Conservation (phyloP, 2,797 vertebrate genomes). For the Macroramphosus scolopax region DNA sequence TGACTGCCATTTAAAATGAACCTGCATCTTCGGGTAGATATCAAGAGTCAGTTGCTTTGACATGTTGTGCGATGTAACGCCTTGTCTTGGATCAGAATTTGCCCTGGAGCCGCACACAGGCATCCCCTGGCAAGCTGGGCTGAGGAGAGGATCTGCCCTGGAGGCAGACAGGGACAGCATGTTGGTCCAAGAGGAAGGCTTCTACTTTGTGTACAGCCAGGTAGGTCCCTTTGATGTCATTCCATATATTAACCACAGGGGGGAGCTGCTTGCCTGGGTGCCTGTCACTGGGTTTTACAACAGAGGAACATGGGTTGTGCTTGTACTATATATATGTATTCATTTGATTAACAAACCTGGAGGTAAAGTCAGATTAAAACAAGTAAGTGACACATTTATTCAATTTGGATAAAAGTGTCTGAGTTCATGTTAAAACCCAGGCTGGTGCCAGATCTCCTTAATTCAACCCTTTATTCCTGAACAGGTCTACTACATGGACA, state of each 20-base stretch:
- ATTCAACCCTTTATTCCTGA: slow-evolving; percentile 4
- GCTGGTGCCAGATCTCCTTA: not conserved
- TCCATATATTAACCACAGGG: slow-evolving; percentile 36
- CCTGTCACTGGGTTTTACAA: not conserved
- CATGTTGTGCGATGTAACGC: slow-evolving; percentile 12
- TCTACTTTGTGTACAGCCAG: slow-evolving; percentile 96
- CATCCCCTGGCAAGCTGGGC: slow-evolving; percentile 90
- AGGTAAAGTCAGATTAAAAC: slow-evolving; percentile 31
- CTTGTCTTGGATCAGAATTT: slow-evolving; percentile 56
- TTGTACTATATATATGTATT: slow-evolving; percentile 11
- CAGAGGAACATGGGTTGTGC: slow-evolving; percentile 8
- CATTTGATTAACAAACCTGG: slow-evolving; percentile 35
- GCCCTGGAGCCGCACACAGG: slow-evolving; percentile 77
- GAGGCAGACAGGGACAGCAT: slow-evolving; percentile 85
- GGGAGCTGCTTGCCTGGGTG: slow-evolving; percentile 34
- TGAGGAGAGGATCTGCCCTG: slow-evolving; percentile 86
- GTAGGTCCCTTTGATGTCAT: slow-evolving; percentile 60
- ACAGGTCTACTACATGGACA: slow-evolving; percentile 91
- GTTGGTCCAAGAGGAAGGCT: slow-evolving; percentile 87
- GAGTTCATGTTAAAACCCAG: not conserved
- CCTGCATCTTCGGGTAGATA: no score
- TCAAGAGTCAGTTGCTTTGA: no score
- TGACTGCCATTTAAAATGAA: no score
- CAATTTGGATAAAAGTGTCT: no score
- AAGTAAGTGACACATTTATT: no score